Percentiles rank a stretch among this genome's conserved stretches.
Conservation (phyloP, 2,888 invertebrate species). For the Cephus runcator region DNA sequence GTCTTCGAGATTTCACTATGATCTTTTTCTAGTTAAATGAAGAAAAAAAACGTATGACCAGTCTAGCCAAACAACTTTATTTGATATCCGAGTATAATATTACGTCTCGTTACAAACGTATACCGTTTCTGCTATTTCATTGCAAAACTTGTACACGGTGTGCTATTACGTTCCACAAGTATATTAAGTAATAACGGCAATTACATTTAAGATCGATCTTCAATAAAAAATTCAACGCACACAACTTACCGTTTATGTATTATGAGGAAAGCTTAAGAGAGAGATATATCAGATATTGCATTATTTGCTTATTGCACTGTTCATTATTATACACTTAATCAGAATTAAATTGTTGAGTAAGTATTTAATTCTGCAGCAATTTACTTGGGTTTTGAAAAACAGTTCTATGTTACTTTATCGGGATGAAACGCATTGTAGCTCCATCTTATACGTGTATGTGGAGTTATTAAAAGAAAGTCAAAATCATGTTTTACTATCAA, state of each 20-base stretch:
- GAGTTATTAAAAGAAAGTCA: neutral
- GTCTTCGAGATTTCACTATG: neutral
- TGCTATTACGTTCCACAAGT: constrained; percentile 35
- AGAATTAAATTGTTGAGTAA: neutral
- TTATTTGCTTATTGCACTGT: neutral
- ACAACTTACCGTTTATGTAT: neutral
- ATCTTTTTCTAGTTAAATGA: neutral
- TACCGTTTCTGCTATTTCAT: constrained; percentile 46
- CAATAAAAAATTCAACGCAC: neutral
- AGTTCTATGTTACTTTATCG: neutral
- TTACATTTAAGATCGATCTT: neutral
- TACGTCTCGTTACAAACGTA: constrained; percentile 38
- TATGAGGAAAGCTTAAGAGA: neutral
- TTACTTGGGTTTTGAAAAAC: neutral
- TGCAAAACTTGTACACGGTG: constrained; percentile 40
- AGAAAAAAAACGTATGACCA: neutral
- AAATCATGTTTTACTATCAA: neutral
- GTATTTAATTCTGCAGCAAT: neutral
- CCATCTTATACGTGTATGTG: neutral
- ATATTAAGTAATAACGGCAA: constrained; percentile 7
- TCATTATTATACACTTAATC: neutral
- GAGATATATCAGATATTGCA: neutral
- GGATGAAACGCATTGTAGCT: neutral
- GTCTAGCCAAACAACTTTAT: constrained; percentile 34
- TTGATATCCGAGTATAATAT: constrained; percentile 41